Conservation (phyloP, 2,797 vertebrate genomes). For the Chelidonichthys spinosus region DNA sequence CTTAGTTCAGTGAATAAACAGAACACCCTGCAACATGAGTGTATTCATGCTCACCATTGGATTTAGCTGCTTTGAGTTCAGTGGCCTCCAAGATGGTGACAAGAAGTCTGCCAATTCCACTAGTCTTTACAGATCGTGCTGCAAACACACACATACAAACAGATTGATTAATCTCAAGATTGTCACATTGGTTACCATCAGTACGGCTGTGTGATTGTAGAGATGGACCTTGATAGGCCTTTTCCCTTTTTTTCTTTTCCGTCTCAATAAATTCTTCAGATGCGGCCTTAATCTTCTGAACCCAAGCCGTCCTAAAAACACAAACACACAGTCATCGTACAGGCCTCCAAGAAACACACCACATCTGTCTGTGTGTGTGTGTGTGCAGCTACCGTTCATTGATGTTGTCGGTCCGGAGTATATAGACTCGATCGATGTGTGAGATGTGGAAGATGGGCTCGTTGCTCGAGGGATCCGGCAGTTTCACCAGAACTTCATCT, state of each 20-base stretch:
- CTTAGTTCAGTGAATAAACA: neutral
- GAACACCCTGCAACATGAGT: neutral
- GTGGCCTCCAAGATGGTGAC: conserved; percentile 94
- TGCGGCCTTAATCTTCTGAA: conserved; percentile 96
- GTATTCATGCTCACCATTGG: conserved; percentile 85
- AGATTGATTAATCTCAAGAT: neutral
- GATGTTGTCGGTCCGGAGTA: conserved; percentile 93
- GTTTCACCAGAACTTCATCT: conserved; percentile 96
- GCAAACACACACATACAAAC: conserved; percentile 28
- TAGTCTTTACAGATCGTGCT: conserved; percentile 92
- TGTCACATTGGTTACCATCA: neutral
- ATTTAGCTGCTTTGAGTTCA: conserved; percentile 92
- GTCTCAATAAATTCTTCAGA: conserved; percentile 96
- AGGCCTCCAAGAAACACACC: neutral
- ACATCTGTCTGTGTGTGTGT: neutral
- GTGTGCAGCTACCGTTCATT: conserved; percentile 89
- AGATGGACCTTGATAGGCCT: conserved; percentile 93
- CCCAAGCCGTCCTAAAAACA: conserved; percentile 92
- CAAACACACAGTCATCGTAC: neutral
- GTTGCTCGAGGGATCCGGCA: conserved; percentile 95
- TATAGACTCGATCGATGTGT: conserved; percentile 95
- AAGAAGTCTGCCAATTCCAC: conserved; percentile 93
- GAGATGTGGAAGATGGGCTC: conserved; percentile 97
- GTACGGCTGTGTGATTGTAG: neutral
- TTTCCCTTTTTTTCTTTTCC: conserved; percentile 95